Base-by-base conservation (phyloP, 1,140 invertebrate genomes). In the Danaus melanippus region DNA sequence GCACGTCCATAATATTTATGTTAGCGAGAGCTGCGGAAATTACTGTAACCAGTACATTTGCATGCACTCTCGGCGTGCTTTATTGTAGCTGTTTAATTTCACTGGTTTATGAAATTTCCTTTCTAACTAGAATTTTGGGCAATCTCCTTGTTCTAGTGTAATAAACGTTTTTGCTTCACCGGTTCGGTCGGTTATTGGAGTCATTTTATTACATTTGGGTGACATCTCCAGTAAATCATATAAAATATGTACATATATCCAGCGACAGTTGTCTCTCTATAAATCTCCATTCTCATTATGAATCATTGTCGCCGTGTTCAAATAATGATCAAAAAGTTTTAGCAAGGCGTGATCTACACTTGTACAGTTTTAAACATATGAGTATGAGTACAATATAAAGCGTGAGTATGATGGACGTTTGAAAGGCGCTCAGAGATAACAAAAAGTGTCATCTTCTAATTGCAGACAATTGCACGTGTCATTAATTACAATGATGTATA, bases 11-110 rank as follows among this genome's bases (percentile, higher is more conserved):
- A 32, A 32, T 32, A 53, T 67, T 63, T 63, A 64, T 67, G 64
- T 53, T 10, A 15, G 52, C 53, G 58, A 58, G 39, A 53, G 11
- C 44, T 41, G 50, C 64, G 64, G 64, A 64, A 67, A 67, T 67
- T 67, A 67, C 58, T 58, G 61, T 58, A 53, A 58, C 61, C 63
- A 55, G 56, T 58, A 60, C 64, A 67, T 67, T 67, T 64, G 58
- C 61, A 67, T 64, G 56, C 61, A 58, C 55, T 41, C 50, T 42
- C 52, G 45, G 45, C 49, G 12, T 60, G 53, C 62, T 66, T 66
- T 64, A 66, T 62, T 43, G 54, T 44, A 11, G 11, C 40, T 61
- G 62, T 64, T 64, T 64, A 60, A 64, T 64, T 60, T 61, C 55
- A 64, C 55, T 54, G 51, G 58, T 53, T 64, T 58, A 58, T 61